Evolutionary conservation across 2,113 vertebrate genomes (phyloP), one percentile per base, ranked within the genome.

Genomic region (Podocnemis expansa): DNA sequence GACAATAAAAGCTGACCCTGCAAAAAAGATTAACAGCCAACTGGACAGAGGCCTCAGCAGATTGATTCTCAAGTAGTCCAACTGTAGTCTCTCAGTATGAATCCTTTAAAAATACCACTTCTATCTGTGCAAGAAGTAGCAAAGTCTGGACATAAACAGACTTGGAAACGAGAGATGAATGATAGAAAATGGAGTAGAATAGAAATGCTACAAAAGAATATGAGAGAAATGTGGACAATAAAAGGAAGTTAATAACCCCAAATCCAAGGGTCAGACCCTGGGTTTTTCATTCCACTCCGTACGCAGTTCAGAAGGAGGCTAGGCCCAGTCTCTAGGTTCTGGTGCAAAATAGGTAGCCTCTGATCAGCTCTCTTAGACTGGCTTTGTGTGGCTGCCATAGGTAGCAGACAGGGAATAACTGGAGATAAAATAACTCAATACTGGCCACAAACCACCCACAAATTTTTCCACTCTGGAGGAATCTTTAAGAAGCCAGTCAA

Each of bases 341-440:
- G 51, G 2, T 2, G 55, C 34, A 83, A 47, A n/a, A 16, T 31
- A 63, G 24, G 27, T 19, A 51, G 9, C n/a, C 24, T 67, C 51
- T 3, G 2, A 54, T 47, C 81, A 76, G 63, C n/a, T 45, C 12
- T 75, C 25, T 45, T 27, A 45, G 12, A 45, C 25, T 76, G 38
- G 12, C 12, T 76, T 25, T 5, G 16, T 45, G 38, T 79, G 24
- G 47, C 41, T 43, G 27, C 52, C 51, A 58, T 1, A 60, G 43
- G 75, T 8, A 75, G 8, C 60, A 80, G n/a, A 4, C 21, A 38
- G 43, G 24, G 13, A 91, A 12, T 11, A 85, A 51, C 0, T 43
- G 22, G 5, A 10, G 12, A 43, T 84, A 86, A 90, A 45, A 24
- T 10, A 45, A 0, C n/a, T 9, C 4, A 58, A 38, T 27, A 8